Conservation (phyloP, 2,888 invertebrate species). For the Nineta flava region DNA sequence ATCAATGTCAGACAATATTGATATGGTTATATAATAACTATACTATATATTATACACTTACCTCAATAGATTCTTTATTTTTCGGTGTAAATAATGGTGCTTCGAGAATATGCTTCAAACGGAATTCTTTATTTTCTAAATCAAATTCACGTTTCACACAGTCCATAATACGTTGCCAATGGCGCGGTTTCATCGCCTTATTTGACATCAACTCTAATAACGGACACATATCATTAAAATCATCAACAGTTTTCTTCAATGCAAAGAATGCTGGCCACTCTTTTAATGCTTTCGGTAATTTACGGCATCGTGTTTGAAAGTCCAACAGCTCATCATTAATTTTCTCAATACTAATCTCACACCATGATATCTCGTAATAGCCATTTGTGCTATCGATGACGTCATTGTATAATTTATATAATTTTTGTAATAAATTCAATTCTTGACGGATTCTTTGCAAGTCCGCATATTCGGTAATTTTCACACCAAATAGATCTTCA, state of each 20-base stretch:
- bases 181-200: conserved; percentile 92
- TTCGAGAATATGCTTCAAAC: conserved; percentile 84
- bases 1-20: too few species aligned
- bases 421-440: conserved; percentile 84
- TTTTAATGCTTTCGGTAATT: conserved; percentile 78
- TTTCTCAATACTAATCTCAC: conserved; percentile 89
- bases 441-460: conserved; percentile 87
- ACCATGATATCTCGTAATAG: conserved; percentile 95
- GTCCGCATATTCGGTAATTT: conserved; percentile 85
- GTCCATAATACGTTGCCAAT: conserved; percentile 92
- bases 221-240: conserved; percentile 96
- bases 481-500: conserved; percentile 85
- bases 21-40: too few species aligned
- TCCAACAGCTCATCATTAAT: conserved; percentile 95
- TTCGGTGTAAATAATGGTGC: conserved; percentile 80
- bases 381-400: conserved; percentile 92
- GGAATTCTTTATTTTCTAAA: conserved; percentile 84
- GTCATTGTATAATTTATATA: conserved; percentile 90
- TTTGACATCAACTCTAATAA: conserved; percentile 91
- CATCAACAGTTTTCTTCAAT: conserved; percentile 89
- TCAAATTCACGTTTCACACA: conserved; percentile 72
- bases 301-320: conserved; percentile 92
- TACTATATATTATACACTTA: too few species aligned
- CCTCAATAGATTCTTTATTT: conserved; percentile 93
- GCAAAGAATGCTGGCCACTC: conserved; percentile 98